Base-by-base conservation (phyloP, 2,888 invertebrate species). In the Agrenia bidenticulata region DNA sequence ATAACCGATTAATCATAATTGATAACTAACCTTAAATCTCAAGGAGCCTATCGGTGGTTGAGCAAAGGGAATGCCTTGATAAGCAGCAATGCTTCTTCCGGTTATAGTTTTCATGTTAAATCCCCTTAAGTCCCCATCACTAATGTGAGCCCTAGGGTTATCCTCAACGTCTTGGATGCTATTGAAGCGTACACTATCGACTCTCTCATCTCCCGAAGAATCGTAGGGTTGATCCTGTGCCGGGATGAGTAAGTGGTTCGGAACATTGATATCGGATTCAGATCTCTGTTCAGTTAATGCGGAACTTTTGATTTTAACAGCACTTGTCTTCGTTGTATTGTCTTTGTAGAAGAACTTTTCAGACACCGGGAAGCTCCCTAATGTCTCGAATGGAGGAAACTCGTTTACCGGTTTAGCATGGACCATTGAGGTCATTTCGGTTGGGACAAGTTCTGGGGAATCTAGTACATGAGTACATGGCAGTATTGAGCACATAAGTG, bases 11-110 rank as follows among this genome's bases (percentile, higher is more conserved):
- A 32, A 11, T 7, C 32, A 32, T 32, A 32, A 32, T 7, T 7
- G 11, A 32, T 19, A n/a, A 57, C 32, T 32, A 11, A 73, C 74
- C 49, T 90, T 85, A 81, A 94, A 94, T 77, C 94, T 83, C 66
- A 93, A 83, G 57, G 78, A 68, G 11, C 92, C 93, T 50, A 93
- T 81, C 1, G 94, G 94, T 1, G 94, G 89, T 79, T 92, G 90
- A 7, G 94, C 94, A 79, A 91, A 94, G 15, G 94, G 94, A 72
- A 94, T 90, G 2, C 94, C 92, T 63, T 89, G 88, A 78, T 91
- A 94, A 57, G 90, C 89, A 79, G 92, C 92, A 49, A 94, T 89
- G 80, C 93, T 88, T 61, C 90, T 86, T 7, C 67, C 69, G 23
- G 41, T 68, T 17, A 70, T 54, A 9, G 70, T 69, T 32, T 69